Percentiles rank a stretch among this genome's conserved stretches.
Conservation (phyloP, 2,888 invertebrate species). For the Epinotia ramella region DNA sequence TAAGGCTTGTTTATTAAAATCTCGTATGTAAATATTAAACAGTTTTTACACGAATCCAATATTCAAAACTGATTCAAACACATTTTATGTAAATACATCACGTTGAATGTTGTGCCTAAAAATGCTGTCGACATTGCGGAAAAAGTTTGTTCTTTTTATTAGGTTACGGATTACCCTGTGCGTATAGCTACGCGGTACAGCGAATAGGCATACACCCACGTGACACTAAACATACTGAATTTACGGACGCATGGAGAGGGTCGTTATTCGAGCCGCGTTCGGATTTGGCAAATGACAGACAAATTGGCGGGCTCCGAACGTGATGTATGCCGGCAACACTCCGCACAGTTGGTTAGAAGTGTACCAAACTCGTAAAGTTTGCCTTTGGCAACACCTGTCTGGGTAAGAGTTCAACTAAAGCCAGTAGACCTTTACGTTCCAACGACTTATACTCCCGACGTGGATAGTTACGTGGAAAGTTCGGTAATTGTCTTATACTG, state of each 20-base stretch:
- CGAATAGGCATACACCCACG: constrained; percentile 32
- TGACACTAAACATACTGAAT: constrained; percentile 45
- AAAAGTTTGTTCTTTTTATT: constrained; percentile 38
- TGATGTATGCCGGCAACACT: constrained; percentile 68
- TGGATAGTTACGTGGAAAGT: constrained; percentile 41
- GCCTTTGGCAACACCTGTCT: constrained; percentile 52
- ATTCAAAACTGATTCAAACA: constrained; percentile 19
- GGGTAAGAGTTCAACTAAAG: constrained; percentile 37
- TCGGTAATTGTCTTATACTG: constrained; percentile 42
- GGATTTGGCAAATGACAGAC: constrained; percentile 76
- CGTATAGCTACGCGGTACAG: constrained; percentile 17
- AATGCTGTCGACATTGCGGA: constrained; percentile 27
- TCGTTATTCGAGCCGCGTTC: constrained; percentile 67
- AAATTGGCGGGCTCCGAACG: constrained; percentile 72
- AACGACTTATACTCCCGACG: constrained; percentile 41
- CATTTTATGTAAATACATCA: constrained; percentile 26
- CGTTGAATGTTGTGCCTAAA: constrained; percentile 25
- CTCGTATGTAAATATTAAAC: neutral
- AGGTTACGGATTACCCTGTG: constrained; percentile 22
- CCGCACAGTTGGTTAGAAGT: constrained; percentile 51
- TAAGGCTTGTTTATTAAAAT: neutral
- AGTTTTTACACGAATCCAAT: constrained; percentile 13
- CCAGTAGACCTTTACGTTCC: constrained; percentile 42
- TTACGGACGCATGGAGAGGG: constrained; percentile 48
- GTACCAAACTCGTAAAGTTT: constrained; percentile 53